These are phyloP conservation scores for Furcula furcula DNA, from an alignment of 2,888 invertebrate genomes.

Conservation along the genomic window DNA sequence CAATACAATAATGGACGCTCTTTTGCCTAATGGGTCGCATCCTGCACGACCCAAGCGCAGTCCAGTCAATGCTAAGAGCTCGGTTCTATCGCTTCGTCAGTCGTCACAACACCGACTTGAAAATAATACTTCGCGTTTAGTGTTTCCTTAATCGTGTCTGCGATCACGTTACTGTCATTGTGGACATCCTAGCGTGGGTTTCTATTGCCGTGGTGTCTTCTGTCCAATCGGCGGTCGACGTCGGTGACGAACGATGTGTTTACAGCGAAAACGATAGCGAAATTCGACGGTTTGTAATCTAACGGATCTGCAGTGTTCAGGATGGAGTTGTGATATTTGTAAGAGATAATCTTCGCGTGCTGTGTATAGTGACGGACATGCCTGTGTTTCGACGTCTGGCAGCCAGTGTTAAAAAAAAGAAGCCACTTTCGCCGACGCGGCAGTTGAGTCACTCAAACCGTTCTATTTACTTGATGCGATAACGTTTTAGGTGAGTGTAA, in stretches of 20 bases:
- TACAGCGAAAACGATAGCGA: slow-evolving; percentile 50
- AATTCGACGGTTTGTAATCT: slow-evolving; percentile 21
- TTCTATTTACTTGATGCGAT: slow-evolving; percentile 73
- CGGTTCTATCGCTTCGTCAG: slow-evolving; percentile 50
- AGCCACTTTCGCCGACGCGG: slow-evolving; percentile 53
- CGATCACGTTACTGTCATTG: slow-evolving; percentile 46
- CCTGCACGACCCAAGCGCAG: slow-evolving; percentile 68
- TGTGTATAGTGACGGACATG: slow-evolving; percentile 69
- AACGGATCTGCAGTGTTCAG: slow-evolving; percentile 69
- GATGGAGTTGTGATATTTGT: slow-evolving; percentile 57
- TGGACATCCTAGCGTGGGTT: slow-evolving; percentile 61
- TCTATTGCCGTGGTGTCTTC: slow-evolving; percentile 24
- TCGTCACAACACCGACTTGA: slow-evolving; percentile 31
- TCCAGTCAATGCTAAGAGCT: slow-evolving; percentile 74
- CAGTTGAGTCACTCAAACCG: slow-evolving; percentile 51
- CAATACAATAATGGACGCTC: slow-evolving; percentile 79
- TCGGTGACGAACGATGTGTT: no score
- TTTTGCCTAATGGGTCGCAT: slow-evolving; percentile 74
- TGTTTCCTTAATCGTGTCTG: slow-evolving; percentile 35
- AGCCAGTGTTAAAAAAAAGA: slow-evolving; percentile 77
- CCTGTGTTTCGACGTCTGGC: slow-evolving; percentile 69
- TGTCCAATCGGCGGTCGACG: slow-evolving; percentile 36
- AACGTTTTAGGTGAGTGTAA: slow-evolving; percentile 78
- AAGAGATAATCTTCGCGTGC: slow-evolving; percentile 43
- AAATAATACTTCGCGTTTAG: slow-evolving; percentile 34